Percentiles rank a stretch among this genome's conserved stretches.
Conservation (phyloP, 2,113 vertebrate species). For the Sitta europaea region DNA sequence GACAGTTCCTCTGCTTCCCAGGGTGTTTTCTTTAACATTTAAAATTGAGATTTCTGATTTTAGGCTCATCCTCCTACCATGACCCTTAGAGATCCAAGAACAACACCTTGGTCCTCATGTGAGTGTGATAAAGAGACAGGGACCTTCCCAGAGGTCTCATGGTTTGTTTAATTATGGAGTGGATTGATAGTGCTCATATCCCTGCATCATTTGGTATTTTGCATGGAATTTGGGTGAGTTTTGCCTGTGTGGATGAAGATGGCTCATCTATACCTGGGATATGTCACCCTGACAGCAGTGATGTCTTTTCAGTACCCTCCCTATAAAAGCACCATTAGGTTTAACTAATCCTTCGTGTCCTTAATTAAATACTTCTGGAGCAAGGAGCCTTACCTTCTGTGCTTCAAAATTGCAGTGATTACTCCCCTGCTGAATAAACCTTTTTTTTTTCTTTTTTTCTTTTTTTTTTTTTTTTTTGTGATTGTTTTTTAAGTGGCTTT, state of each 20-base stretch:
- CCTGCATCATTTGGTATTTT: not conserved
- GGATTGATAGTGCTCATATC: not conserved
- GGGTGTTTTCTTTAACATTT: not conserved
- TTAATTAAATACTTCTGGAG: slow-evolving; percentile 62
- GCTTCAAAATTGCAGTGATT: slow-evolving; percentile 43
- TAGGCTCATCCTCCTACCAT: not conserved
- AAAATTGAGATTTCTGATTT: not conserved
- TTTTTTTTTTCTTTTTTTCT: not conserved
- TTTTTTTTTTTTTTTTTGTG: not conserved
- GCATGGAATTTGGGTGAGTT: not conserved
- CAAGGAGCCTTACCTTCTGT: slow-evolving; percentile 34
- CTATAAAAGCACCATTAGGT: not conserved
- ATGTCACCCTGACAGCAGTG: rapidly evolving
- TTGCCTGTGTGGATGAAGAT: not conserved
- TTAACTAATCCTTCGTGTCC: slow-evolving; percentile 4
- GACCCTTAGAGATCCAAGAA: not conserved
- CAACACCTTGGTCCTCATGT: not conserved
- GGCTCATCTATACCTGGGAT: not conserved
- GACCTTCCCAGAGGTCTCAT: not conserved
- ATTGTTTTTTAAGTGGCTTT: not conserved
- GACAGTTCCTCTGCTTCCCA: not conserved
- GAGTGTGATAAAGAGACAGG: not conserved
- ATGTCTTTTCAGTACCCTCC: not conserved
- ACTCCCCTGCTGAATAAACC: slow-evolving; percentile 16
- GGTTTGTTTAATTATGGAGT: not conserved